These are phyloP conservation scores for Heterotilapia buettikoferi DNA, from an alignment of 2,113 vertebrate genomes.

Conservation along the genomic window DNA sequence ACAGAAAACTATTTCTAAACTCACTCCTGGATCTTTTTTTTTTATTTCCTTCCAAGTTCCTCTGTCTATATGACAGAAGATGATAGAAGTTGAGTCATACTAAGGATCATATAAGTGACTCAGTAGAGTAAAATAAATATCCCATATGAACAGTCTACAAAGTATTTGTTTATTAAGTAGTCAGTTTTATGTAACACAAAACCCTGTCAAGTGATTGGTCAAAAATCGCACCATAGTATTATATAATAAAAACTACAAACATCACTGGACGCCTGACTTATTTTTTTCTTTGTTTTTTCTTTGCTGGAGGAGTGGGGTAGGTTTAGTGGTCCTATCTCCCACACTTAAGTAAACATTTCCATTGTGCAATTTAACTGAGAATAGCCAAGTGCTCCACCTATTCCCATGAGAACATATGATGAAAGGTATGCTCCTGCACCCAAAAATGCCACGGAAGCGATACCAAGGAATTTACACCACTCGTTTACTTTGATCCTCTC, in stretches of 20 bases:
- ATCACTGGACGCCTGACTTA: rapidly evolving
- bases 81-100: neutral
- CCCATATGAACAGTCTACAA: neutral
- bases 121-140: neutral
- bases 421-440: rapidly evolving
- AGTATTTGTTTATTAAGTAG: neutral
- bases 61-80: neutral
- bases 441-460: rapidly evolving
- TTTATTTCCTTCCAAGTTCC: rapidly evolving
- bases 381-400: neutral
- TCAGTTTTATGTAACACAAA: rapidly evolving
- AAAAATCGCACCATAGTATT: rapidly evolving
- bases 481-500: rapidly evolving
- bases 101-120: neutral
- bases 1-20: rapidly evolving
- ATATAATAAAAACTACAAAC: neutral
- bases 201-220: rapidly evolving
- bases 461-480: rapidly evolving
- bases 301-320: neutral
- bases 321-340: rapidly evolving
- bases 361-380: neutral
- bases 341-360: neutral
- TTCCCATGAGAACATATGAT: rapidly evolving
- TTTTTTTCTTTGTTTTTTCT: neutral
- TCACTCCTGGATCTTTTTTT: neutral